Percentiles rank a stretch among this genome's conserved stretches.
These are phyloP conservation scores for Ciona savignyi DNA, from an alignment of 23 tunicate genomes.

Conservation along the genomic window DNA sequence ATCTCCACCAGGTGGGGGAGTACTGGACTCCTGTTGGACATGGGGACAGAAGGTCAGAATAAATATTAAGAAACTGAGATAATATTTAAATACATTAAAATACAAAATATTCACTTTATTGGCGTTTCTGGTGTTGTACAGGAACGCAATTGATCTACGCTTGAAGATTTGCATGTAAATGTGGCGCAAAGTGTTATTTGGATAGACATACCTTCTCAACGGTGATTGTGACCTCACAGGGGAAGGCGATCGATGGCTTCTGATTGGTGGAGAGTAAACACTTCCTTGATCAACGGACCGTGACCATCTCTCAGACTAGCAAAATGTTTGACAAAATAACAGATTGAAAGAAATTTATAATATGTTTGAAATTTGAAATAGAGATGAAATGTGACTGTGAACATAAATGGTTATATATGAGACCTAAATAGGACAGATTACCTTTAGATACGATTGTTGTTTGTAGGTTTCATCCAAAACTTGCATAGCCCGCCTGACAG, in stretches of 20 bases:
- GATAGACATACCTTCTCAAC: constrained; percentile 32
- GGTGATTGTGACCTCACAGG: constrained; percentile 73
- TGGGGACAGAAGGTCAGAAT: too few species aligned
- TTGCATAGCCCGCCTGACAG: constrained; percentile 75
- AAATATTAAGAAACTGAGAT: background rate
- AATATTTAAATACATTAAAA: background rate
- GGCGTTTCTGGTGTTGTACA: too few species aligned
- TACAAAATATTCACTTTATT: background rate
- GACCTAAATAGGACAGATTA: background rate
- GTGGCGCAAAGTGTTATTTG: too few species aligned
- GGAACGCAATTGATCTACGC: too few species aligned
- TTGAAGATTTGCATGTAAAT: too few species aligned
- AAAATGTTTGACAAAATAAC: constrained; percentile 9
- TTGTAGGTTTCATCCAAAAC: constrained; percentile 74
- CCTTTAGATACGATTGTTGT: constrained; percentile 32
- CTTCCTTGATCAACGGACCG: constrained; percentile 37
- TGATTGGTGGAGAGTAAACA: constrained; percentile 18
- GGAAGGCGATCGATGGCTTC: constrained; percentile 50
- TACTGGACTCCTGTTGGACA: constrained; percentile 11
- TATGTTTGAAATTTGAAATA: too few species aligned
- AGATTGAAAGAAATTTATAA: background rate
- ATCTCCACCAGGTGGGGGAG: constrained; percentile 62
- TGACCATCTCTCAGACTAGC: constrained; percentile 49
- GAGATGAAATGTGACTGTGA: too few species aligned
- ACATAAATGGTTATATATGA: too few species aligned